phyloP scores from a whole-genome alignment of 2,888 invertebrate species.

The Lasioglossum malachurum region DNA sequence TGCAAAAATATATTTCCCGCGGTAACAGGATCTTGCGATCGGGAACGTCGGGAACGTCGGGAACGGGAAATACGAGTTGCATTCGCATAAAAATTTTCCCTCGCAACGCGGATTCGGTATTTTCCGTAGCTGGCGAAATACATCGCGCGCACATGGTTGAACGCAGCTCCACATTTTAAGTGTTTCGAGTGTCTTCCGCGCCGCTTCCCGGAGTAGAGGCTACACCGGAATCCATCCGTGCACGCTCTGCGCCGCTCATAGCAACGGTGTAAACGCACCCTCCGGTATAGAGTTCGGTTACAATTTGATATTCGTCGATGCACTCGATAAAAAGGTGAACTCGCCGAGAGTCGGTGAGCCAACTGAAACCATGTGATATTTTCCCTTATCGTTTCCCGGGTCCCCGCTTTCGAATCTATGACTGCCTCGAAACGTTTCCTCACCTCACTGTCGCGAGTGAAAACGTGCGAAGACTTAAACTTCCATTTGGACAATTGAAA shows the following conservation, averaged over 20 bases:
- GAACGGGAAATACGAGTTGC: neutral
- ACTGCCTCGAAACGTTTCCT: neutral
- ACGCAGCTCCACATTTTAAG: slow-evolving; percentile 12
- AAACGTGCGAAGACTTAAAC: neutral
- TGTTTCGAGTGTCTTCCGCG: slow-evolving; percentile 22
- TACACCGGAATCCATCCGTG: slow-evolving; percentile 1
- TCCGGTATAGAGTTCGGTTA: neutral
- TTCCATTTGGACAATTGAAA: neutral
- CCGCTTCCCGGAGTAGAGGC: neutral
- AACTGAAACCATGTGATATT: slow-evolving; percentile 1
- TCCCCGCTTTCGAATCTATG: neutral
- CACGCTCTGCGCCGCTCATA: neutral
- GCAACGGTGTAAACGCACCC: slow-evolving; percentile 7
- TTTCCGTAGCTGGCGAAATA: slow-evolving; percentile 8
- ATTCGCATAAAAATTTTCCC: neutral
- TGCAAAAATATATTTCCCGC: neutral
- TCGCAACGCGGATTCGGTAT: slow-evolving; percentile 1
- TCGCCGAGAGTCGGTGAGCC: neutral
- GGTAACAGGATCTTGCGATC: neutral
- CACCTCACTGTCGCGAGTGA: neutral
- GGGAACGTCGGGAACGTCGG: neutral
- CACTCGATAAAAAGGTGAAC: slow-evolving; percentile 1
- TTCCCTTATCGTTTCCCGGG: neutral
- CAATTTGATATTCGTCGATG: slow-evolving; percentile 13
- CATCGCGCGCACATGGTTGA: slow-evolving; percentile 15